Evolutionary conservation across 2,797 vertebrate species (phyloP).

Genomic region (Tapera naevia): DNA sequence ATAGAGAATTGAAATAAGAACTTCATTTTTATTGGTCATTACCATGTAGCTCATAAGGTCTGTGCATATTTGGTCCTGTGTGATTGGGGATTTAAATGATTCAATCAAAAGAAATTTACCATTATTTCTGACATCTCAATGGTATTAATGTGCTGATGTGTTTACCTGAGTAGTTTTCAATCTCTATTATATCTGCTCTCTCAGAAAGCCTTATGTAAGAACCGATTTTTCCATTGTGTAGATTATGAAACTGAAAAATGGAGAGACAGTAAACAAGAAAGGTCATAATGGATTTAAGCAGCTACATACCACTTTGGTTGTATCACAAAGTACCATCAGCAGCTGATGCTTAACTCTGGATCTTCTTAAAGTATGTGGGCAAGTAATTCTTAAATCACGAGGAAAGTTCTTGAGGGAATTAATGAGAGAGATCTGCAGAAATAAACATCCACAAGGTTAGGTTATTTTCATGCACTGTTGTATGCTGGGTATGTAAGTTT

Average conservation of each 20-base stretch:
- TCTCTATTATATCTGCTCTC: neutral
- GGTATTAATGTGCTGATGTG: neutral
- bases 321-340: neutral
- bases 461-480: neutral
- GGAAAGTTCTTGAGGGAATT: neutral
- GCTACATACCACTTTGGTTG: neutral
- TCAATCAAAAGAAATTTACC: neutral
- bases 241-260: neutral
- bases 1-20: neutral
- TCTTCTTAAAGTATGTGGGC: neutral
- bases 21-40: constrained; percentile 1
- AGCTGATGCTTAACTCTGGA: neutral
- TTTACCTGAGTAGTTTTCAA: neutral
- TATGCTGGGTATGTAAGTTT: neutral
- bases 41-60: neutral
- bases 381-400: constrained; percentile 3
- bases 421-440: constrained; percentile 1
- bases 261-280: neutral
- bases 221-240: neutral
- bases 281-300: neutral
- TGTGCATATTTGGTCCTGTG: neutral
- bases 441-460: neutral
- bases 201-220: neutral
- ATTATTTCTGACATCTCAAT: neutral
- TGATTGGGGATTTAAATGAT: neutral